Percentiles rank a stretch among this genome's conserved stretches.
These are phyloP conservation scores for Cepaea nemoralis DNA, from an alignment of 1,140 invertebrate genomes.

Conservation along the genomic window DNA sequence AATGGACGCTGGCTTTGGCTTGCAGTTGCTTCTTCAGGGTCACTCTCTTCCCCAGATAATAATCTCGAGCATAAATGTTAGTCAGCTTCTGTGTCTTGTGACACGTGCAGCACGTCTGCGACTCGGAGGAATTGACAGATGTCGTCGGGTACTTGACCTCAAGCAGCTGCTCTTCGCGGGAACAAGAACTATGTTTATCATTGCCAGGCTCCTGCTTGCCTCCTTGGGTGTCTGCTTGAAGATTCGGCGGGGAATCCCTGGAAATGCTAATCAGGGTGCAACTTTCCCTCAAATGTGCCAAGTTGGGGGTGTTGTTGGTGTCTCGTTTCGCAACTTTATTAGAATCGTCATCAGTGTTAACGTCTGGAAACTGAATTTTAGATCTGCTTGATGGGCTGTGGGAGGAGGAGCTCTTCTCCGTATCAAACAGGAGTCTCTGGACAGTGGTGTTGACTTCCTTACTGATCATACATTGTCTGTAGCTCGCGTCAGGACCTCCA, in stretches of 20 bases:
- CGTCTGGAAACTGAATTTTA: background rate
- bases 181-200: background rate
- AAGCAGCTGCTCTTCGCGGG: background rate
- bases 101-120: background rate
- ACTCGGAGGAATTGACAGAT: background rate
- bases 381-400: background rate
- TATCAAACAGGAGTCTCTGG: conserved; percentile 11
- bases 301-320: background rate
- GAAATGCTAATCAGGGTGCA: background rate
- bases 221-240: background rate
- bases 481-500: background rate
- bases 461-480: conserved; percentile 5
- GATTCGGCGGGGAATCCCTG: background rate
- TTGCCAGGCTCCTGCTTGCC: background rate
- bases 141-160: background rate
- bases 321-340: background rate
- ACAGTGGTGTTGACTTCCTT: conserved; percentile 26
- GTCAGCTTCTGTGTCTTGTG: background rate
- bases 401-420: conserved; percentile 28
- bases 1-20: no score
- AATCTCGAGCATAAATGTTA: conserved; percentile 21
- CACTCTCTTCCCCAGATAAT: conserved; percentile 28
- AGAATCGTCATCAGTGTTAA: no score
- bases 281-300: no score
- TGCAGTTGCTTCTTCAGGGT: background rate